Evolutionary conservation across 2,888 invertebrate species (phyloP).

Genomic region (Diarsia rubi): DNA sequence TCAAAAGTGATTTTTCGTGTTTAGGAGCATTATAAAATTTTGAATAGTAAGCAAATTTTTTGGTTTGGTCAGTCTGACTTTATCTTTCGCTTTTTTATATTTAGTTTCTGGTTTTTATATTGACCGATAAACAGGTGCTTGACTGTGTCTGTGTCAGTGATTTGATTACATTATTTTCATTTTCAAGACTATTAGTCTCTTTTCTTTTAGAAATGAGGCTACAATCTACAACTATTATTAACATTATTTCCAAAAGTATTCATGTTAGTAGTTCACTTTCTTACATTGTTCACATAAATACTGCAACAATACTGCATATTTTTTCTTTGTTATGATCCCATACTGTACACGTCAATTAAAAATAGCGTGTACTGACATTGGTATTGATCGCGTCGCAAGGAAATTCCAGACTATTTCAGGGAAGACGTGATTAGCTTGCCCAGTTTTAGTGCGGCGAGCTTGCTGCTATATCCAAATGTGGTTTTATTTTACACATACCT

Average conservation of each 20-base stretch:
- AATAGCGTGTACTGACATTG: conserved; percentile 71
- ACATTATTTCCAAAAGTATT: neutral
- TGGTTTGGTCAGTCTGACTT: conserved; percentile 1
- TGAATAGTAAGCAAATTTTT: conserved; percentile 32
- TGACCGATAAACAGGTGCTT: conserved; percentile 7
- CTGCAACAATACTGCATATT: neutral
- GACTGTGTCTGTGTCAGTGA: neutral
- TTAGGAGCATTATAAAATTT: conserved; percentile 41
- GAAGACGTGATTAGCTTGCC: conserved; percentile 80
- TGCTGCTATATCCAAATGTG: conserved; percentile 66
- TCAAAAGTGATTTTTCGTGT: conserved; percentile 39
- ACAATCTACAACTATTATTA: neutral
- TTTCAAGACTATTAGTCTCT: neutral
- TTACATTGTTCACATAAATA: neutral
- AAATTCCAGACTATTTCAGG: conserved; percentile 86
- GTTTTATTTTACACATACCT: conserved; percentile 64
- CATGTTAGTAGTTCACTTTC: neutral
- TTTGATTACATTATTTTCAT: conserved; percentile 14
- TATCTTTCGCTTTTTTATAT: neutral
- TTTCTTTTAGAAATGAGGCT: neutral
- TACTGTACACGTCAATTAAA: conserved; percentile 57
- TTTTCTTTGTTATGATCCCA: conserved; percentile 39
- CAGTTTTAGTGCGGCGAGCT: conserved; percentile 72
- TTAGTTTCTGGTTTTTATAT: neutral
- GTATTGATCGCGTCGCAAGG: conserved; percentile 74